A percentile compares a stretch with the other conserved stretches of the same genome.
phyloP scores from a whole-genome alignment of 2,797 vertebrate species.

The Buphagus erythrorhynchus region DNA sequence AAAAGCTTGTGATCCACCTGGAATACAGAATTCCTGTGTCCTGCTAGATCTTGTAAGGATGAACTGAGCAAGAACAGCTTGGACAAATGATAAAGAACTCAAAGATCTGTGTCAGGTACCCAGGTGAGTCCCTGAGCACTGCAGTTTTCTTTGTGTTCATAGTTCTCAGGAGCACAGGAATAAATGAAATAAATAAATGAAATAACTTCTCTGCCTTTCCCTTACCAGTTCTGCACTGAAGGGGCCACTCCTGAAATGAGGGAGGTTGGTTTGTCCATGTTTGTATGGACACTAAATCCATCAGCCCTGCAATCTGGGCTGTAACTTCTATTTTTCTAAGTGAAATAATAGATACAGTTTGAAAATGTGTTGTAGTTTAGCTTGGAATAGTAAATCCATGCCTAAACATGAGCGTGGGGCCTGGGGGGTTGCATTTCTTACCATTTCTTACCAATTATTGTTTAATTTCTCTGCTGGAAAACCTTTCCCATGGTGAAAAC shows the following conservation, averaged over 20 bases:
- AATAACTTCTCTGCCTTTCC: background rate
- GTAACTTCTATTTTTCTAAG: accelerated
- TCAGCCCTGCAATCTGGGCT: background rate
- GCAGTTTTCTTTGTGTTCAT: background rate
- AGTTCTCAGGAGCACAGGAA: background rate
- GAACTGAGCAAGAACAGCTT: background rate
- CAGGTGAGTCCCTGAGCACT: background rate
- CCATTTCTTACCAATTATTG: too few relatives aligned
- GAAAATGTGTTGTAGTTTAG: background rate
- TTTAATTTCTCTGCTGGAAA: background rate
- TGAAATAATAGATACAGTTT: background rate
- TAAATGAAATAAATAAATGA: background rate
- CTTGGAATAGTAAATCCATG: background rate
- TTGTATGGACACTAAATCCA: background rate
- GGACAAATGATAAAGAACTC: background rate
- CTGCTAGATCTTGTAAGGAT: background rate
- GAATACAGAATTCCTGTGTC: background rate
- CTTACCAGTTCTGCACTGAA: background rate
- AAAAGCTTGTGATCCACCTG: background rate
- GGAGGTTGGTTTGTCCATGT: background rate
- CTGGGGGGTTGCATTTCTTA: accelerated
- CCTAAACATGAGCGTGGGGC: background rate
- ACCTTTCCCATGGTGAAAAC: background rate
- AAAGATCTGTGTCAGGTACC: background rate
- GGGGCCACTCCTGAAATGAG: background rate